A percentile compares a stretch with the other conserved stretches of the same genome.
Evolutionary conservation across 2,113 vertebrate species (phyloP).

Genomic region (Cheilinus undulatus): DNA sequence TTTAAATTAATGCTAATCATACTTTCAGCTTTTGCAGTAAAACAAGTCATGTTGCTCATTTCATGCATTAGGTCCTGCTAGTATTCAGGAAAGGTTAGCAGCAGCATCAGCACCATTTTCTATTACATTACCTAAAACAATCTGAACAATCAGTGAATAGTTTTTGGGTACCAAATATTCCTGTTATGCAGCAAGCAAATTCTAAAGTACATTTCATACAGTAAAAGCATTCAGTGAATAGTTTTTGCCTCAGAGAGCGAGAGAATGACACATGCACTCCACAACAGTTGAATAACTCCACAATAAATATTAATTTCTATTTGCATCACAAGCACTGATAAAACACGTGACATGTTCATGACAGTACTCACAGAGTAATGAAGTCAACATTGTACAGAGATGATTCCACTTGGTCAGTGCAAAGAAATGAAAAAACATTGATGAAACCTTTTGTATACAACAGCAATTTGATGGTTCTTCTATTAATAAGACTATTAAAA

Average conservation of each 20-base stretch:
- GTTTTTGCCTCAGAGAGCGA: too few species aligned
- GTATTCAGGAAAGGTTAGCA: background rate
- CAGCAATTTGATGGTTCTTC: background rate
- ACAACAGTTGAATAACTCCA: background rate
- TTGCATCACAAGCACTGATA: slow-evolving; percentile 9
- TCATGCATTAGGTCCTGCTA: slow-evolving; percentile 6
- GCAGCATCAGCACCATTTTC: background rate
- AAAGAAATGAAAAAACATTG: slow-evolving; percentile 35
- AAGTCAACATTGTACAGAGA: slow-evolving; percentile 57
- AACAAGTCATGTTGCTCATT: background rate
- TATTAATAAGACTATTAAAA: background rate
- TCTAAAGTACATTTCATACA: background rate
- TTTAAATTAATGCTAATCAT: background rate
- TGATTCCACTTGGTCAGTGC: slow-evolving; percentile 64
- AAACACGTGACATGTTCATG: slow-evolving; percentile 21
- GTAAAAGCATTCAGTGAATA: background rate
- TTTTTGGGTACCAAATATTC: background rate
- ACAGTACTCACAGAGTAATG: slow-evolving; percentile 71
- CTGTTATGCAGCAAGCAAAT: background rate
- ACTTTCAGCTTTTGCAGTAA: too few species aligned
- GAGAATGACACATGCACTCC: background rate
- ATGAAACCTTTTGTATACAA: background rate
- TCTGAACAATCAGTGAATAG: background rate
- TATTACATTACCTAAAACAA: background rate
- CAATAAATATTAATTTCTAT: background rate